Evolutionary conservation across 2,888 invertebrate species (phyloP), one percentile per base, ranked within the genome.

Genomic region (Lasioglossum zephyrum): DNA sequence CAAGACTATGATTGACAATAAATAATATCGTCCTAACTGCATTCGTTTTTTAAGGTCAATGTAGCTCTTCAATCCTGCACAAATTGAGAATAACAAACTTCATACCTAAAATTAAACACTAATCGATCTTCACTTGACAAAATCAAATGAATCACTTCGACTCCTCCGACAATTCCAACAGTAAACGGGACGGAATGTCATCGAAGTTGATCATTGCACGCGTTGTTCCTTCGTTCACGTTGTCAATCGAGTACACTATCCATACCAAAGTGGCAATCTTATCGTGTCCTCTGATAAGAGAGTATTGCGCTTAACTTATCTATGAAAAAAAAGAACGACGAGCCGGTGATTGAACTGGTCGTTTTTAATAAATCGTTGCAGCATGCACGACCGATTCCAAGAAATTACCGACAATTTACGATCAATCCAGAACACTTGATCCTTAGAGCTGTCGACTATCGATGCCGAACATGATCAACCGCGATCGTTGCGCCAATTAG

Each of bases 261-360:
- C 53, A 18, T 2, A 57, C 16, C 26, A 16, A 26, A 39, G 31
- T 3, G 16, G 3, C 49, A 60, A 60, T 57, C 41, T 78, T 66
- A 82, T 66, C 73, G 0, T 36, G 36, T 49, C 53, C 66, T 73
- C 73, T 31, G n/a, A 22, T 78, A 49, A 78, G 26, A 26, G 60
- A 26, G 26, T 60, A 49, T 66, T 66, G 44, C 31, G 8, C 31
- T 31, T 26, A 31, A 47, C 53, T 72, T 82, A 73, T 82, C 81
- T 41, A 36, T 69, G 8, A 18, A 6, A 41, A 49, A 63, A 5
- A 13, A 26, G 49, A 49, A 16, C 77, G 77, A 70, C n/a, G 63
- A 66, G 57, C 13, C n/a, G 13, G 36, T 69, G 73, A 77, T n/a
- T 57, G 63, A 47, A 22, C 39, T 16, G 2, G 18, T 2, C 22